Conservation (phyloP, 1,140 invertebrate genomes). For the Drosophila mayri region DNA sequence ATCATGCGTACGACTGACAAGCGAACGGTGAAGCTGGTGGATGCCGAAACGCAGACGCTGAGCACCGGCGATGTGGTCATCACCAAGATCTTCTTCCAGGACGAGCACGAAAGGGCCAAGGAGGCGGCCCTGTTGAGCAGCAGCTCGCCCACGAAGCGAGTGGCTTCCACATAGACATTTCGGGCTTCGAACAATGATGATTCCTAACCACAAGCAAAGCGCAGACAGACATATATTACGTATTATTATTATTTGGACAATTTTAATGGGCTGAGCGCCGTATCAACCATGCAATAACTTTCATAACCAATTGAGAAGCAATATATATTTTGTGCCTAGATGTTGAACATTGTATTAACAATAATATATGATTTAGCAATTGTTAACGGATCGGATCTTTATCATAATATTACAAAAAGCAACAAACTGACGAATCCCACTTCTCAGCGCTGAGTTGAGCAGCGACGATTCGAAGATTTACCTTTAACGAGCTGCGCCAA, state of each 20-base stretch:
- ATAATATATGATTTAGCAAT: conserved; percentile 64
- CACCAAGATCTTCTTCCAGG: conserved; percentile 94
- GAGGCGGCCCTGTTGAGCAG: conserved; percentile 85
- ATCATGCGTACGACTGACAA: conserved; percentile 63
- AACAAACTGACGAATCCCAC: conserved; percentile 56
- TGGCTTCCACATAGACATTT: conserved; percentile 56
- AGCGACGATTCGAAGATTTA: conserved; percentile 56
- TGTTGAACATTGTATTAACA: conserved; percentile 82
- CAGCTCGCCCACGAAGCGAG: conserved; percentile 80
- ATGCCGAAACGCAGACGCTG: conserved; percentile 91
- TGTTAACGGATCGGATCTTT: conserved; percentile 31
- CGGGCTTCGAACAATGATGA: conserved; percentile 61
- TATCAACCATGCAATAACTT: conserved; percentile 54
- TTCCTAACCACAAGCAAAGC: conserved; percentile 63
- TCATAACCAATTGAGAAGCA: conserved; percentile 69
- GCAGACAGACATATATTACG: conserved; percentile 59
- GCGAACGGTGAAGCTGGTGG: conserved; percentile 70
- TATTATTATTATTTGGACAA: conserved; percentile 63
- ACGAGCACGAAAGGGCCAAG: conserved; percentile 87
- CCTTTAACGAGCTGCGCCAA: conserved; percentile 28
- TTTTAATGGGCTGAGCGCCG: conserved; percentile 18
- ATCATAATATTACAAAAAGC: not conserved
- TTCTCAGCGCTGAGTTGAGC: conserved; percentile 63
- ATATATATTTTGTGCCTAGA: conserved; percentile 83
- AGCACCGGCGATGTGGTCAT: conserved; percentile 97